Evolutionary conservation across 2,888 invertebrate genomes (phyloP).

Genomic region (Meteorus cinctellus): DNA sequence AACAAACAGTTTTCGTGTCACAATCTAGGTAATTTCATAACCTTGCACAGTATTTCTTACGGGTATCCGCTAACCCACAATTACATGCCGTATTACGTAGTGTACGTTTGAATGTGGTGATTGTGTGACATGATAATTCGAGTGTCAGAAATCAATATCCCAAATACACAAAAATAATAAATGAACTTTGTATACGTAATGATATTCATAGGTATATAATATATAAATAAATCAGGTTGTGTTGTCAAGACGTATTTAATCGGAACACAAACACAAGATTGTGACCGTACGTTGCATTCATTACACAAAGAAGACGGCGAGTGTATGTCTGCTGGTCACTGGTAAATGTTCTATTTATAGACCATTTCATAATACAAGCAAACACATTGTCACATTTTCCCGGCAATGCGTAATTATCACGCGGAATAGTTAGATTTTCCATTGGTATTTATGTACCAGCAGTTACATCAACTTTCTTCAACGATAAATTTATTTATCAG

Average conservation of each 20-base stretch:
- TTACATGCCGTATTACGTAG: slow-evolving; percentile 4
- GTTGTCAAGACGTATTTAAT: background rate
- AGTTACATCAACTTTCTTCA: background rate
- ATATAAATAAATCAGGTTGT: background rate
- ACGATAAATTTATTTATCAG: no score
- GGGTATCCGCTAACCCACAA: background rate
- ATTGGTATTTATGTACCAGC: slow-evolving; percentile 1
- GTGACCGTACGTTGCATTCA: background rate
- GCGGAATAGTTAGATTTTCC: slow-evolving; percentile 1
- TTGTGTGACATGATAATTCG: background rate
- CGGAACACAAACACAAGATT: background rate
- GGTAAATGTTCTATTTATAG: slow-evolving; percentile 41
- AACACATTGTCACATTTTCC: slow-evolving; percentile 26
- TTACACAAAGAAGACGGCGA: background rate
- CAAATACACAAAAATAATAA: background rate
- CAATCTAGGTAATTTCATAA: slow-evolving; percentile 11
- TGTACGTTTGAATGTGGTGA: slow-evolving; percentile 6
- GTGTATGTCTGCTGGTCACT: slow-evolving; percentile 12
- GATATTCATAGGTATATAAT: background rate
- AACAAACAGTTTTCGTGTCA: background rate
- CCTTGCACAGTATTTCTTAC: background rate
- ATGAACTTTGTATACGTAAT: background rate
- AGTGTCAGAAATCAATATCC: background rate
- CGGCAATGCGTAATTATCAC: slow-evolving; percentile 15
- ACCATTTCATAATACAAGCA: slow-evolving; percentile 41